Percentiles rank a stretch among this genome's conserved stretches.
Conservation (phyloP, 2,888 invertebrate genomes). For the Leucophenga maculata region DNA sequence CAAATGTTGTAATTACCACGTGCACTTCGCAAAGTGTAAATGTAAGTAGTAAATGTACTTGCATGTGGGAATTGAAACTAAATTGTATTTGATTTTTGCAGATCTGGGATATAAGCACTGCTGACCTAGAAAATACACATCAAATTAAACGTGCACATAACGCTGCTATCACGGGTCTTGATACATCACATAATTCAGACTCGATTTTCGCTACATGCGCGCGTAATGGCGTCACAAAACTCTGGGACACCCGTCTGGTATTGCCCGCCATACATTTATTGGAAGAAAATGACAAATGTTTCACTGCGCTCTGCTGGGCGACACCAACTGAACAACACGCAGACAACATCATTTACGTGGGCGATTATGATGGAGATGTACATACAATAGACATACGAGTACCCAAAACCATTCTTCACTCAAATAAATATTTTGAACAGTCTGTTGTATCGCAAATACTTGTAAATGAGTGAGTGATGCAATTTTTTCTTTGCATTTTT, state of each 20-base stretch:
- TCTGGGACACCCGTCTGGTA: constrained; percentile 49
- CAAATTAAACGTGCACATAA: constrained; percentile 27
- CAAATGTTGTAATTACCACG: constrained; percentile 60
- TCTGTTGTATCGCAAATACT: constrained; percentile 42
- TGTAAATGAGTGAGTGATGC: constrained; percentile 43
- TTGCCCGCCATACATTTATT: constrained; percentile 45
- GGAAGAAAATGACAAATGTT: constrained; percentile 43
- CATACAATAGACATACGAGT: constrained; percentile 50
- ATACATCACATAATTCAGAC: constrained; percentile 34
- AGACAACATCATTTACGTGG: constrained; percentile 48
- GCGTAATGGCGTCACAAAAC: constrained; percentile 32
- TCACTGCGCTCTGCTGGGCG: constrained; percentile 46
- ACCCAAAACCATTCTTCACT: constrained; percentile 40
- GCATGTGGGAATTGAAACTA: too few species aligned
- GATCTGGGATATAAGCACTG: constrained; percentile 69
- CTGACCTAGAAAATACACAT: constrained; percentile 56
- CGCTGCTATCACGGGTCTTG: constrained; percentile 50
- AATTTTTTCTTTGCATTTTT: background rate
- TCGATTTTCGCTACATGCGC: constrained; percentile 46
- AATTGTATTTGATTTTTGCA: too few species aligned
- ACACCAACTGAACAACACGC: constrained; percentile 40
- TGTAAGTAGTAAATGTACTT: constrained; percentile 45
- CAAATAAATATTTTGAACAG: constrained; percentile 40
- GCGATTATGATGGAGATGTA: constrained; percentile 52
- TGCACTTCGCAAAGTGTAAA: constrained; percentile 65